A percentile compares a stretch with the other conserved stretches of the same genome.
Evolutionary conservation across 2,797 vertebrate species (phyloP).

Genomic region (Diceros bicornis): DNA sequence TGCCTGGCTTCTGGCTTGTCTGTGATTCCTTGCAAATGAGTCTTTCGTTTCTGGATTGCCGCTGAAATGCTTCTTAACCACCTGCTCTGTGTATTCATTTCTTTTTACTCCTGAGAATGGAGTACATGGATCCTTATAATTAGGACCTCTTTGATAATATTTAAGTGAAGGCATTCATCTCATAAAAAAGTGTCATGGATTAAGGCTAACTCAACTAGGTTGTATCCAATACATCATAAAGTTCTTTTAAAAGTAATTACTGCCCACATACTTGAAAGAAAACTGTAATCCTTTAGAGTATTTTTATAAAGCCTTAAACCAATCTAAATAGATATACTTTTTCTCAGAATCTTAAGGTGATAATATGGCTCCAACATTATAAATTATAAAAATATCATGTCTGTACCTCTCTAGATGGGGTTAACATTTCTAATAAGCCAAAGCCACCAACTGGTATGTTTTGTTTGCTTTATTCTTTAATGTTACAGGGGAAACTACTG

Average conservation of each 20-base stretch:
- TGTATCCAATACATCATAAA: not conserved
- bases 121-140: not conserved
- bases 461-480: not conserved
- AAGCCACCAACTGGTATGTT: not conserved
- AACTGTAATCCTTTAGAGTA: not conserved
- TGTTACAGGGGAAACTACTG: not conserved
- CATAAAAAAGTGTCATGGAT: not conserved
- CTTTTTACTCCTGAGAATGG: not conserved
- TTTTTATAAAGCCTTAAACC: slow-evolving; percentile 7
- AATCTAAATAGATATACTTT: slow-evolving; percentile 17
- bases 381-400: slow-evolving; percentile 11
- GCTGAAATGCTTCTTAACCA: slow-evolving; percentile 25
- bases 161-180: not conserved
- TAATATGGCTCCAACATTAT: not conserved
- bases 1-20: not conserved
- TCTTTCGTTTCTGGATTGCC: slow-evolving; percentile 9
- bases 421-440: not conserved
- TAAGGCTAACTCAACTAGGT: not conserved
- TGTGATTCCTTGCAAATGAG: slow-evolving; percentile 47
- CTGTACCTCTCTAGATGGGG: not conserved
- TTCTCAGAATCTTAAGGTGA: slow-evolving; percentile 28
- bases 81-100: not conserved
- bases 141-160: slow-evolving; percentile 28
- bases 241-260: slow-evolving; percentile 59
- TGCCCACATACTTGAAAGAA: not conserved